These are phyloP conservation scores for Panopea generosa DNA, from an alignment of 2,888 invertebrate genomes.

Conservation along the genomic window DNA sequence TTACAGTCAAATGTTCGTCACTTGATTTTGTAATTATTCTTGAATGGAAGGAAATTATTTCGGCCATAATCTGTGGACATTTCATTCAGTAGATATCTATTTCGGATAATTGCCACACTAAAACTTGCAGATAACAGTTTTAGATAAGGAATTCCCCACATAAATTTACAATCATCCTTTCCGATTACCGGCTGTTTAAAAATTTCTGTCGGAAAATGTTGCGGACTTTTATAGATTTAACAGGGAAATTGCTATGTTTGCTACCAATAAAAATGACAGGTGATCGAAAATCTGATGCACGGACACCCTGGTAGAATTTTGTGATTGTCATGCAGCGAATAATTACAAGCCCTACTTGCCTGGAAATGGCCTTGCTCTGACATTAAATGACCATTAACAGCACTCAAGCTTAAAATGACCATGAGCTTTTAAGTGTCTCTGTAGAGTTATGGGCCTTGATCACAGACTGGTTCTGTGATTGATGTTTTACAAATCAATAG, in stretches of 20 bases:
- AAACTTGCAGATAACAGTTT: conserved; percentile 23
- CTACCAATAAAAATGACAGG: conserved; percentile 37
- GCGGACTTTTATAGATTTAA: conserved; percentile 26
- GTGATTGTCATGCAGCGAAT: conserved; percentile 19
- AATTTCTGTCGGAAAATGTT: conserved; percentile 5
- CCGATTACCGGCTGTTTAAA: background rate
- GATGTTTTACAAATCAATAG: conserved; percentile 33
- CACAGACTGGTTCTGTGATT: conserved; percentile 21
- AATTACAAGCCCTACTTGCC: conserved; percentile 30
- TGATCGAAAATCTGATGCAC: conserved; percentile 15
- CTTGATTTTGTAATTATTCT: conserved; percentile 1
- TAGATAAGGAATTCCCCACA: conserved; percentile 25
- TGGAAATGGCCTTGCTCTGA: conserved; percentile 18
- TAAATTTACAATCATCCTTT: conserved; percentile 8
- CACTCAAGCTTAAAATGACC: conserved; percentile 42
- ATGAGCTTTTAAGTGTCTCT: background rate
- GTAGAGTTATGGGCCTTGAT: conserved; percentile 23
- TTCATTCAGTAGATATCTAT: background rate
- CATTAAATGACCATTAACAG: conserved; percentile 49
- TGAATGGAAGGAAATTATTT: conserved; percentile 4
- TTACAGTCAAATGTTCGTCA: background rate
- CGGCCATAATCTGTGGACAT: background rate
- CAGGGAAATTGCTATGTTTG: conserved; percentile 15
- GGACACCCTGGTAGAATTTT: conserved; percentile 33
- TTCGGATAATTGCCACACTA: too few species aligned